phyloP scores from a whole-genome alignment of 2,113 vertebrate species.

The Danio rerio region GRCz12tu NC_133194.1:2453501-2454000 shows the following conservation, averaged over 20 bases:
- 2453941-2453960: constrained; percentile 96
- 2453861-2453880: constrained; percentile 92
- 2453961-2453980: constrained; percentile 84
- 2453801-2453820: background rate
- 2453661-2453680: background rate
- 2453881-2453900: constrained; percentile 93
- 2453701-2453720: constrained; percentile 7
- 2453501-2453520: too few species aligned
- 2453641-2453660: background rate
- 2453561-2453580: too few species aligned
- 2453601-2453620: too few species aligned
- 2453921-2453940: constrained; percentile 98
- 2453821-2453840: background rate
- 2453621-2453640: background rate
- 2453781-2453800: background rate
- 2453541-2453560: too few species aligned
- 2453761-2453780: constrained; percentile 2
- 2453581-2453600: too few species aligned
- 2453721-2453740: background rate
- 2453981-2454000: background rate
- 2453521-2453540: too few species aligned
- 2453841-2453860: constrained; percentile 11
- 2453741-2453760: background rate
- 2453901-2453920: constrained; percentile 96
- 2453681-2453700: background rate